These are phyloP conservation scores for Drosophila neocordata DNA, from an alignment of 1,140 invertebrate species.

Conservation along the genomic window DNA sequence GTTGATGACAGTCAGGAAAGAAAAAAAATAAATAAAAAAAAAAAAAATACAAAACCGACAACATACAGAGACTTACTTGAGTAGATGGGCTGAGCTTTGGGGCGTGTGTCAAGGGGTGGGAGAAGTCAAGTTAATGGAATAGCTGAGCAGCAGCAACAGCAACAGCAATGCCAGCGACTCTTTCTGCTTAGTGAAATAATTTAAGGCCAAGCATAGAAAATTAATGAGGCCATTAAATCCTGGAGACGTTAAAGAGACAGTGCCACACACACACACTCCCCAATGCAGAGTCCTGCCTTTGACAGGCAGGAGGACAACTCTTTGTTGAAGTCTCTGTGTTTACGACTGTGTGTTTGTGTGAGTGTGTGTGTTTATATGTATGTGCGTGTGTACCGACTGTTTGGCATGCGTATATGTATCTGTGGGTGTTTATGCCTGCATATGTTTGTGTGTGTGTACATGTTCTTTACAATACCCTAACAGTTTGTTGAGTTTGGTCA, in stretches of 20 bases:
- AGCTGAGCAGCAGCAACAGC: slow-evolving; percentile 61
- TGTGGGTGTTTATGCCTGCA: slow-evolving; percentile 22
- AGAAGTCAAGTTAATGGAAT: slow-evolving; percentile 73
- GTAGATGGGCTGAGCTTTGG: slow-evolving; percentile 11
- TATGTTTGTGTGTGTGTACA: slow-evolving; percentile 41
- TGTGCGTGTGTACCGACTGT: slow-evolving; percentile 41
- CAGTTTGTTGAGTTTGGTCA: slow-evolving; percentile 34
- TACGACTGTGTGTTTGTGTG: slow-evolving; percentile 42
- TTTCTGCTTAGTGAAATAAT: slow-evolving; percentile 64
- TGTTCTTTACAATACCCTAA: slow-evolving; percentile 55
- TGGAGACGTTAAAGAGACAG: slow-evolving; percentile 73
- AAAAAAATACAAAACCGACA: neutral
- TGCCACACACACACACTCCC: slow-evolving; percentile 38
- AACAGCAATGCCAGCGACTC: slow-evolving; percentile 18
- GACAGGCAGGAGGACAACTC: slow-evolving; percentile 62
- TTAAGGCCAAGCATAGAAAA: slow-evolving; percentile 81
- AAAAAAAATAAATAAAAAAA: neutral
- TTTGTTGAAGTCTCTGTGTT: slow-evolving; percentile 63
- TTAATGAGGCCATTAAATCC: slow-evolving; percentile 81
- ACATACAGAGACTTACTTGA: neutral
- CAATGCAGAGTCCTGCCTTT: slow-evolving; percentile 16
- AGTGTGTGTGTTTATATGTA: slow-evolving; percentile 14
- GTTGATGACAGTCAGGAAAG: slow-evolving; percentile 39
- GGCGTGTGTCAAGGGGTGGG: slow-evolving; percentile 20
- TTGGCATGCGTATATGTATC: slow-evolving; percentile 22